Base-by-base conservation (phyloP, 2,888 invertebrate genomes). In the Ennomos fuscantarius region DNA sequence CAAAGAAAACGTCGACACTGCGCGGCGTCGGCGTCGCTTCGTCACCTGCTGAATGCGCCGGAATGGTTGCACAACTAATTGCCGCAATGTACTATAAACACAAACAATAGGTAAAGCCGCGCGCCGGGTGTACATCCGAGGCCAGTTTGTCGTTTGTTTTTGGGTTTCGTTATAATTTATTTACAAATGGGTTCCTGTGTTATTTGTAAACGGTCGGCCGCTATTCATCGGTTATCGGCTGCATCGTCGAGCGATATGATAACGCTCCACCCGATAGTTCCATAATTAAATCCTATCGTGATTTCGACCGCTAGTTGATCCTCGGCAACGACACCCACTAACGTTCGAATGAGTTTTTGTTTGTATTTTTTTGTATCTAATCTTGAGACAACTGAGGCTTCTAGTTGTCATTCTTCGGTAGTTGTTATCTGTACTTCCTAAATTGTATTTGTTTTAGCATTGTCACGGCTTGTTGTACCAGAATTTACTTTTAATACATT, bases 21-120 rank as follows among this genome's bases (percentile, higher is more conserved):
- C 52, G 45, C 36, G 12, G 68, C 71, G 63, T 46, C 60, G 66
- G 55, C 59, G 63, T 67, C 70, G 71, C 67, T 73, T 66, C 54
- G 78, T 72, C 78, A 80, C 75, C 74, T 76, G 84, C 86, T 84
- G 83, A 87, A 78, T 79, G 74, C 72, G 79, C 79, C 70, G 77
- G 71, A 80, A 77, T 77, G 81, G 84, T 90, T 90, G 84, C 89
- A 72, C 79, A 88, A 89, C 80, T 82, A 74, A 84, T 81, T 82
- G 80, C 78, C 77, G 75, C 73, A 68, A 64, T 72, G 79, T 80
- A 77, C 76, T 76, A 79, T 81, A 82, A 86, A 86, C 65, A 81
- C 81, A 86, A 88, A 88, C 89, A 86, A 87, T 82, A 75, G 76
- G 65, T 58, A 55, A 64, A 68, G 65, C 63, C 70, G 74, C 64